phyloP scores from a whole-genome alignment of 92 coral and sea anemone species.

The Porites lobata region DNA sequence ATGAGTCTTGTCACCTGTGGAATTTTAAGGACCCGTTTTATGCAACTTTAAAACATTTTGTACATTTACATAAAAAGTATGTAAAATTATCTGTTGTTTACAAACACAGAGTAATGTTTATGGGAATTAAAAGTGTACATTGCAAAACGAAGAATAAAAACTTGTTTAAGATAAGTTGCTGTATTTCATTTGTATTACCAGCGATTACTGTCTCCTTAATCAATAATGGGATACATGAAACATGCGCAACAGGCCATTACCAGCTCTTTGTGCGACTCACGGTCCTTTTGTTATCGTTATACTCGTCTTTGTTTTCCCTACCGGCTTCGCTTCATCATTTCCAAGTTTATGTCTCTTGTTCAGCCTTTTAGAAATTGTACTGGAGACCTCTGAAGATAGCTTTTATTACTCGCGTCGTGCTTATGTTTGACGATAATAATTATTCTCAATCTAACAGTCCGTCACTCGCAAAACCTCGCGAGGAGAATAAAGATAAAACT shows the following conservation, averaged over 20 bases:
- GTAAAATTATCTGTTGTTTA: neutral
- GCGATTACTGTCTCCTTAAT: neutral
- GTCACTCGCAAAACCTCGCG: conserved; percentile 1
- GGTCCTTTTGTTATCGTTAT: neutral
- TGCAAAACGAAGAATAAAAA: neutral
- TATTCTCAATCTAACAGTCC: neutral
- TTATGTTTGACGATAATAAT: neutral
- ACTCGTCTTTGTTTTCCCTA: neutral
- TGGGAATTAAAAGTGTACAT: neutral
- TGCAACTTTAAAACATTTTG: conserved; percentile 1
- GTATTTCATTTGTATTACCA: neutral
- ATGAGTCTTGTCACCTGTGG: conserved; percentile 4
- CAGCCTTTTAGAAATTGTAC: conserved; percentile 3
- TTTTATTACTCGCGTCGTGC: neutral
- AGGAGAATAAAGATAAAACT: conserved; percentile 2
- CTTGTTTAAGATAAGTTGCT: neutral
- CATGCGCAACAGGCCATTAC: conserved; percentile 6
- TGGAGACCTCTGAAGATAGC: conserved; percentile 2
- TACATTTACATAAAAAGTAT: neutral
- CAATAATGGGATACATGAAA: neutral
- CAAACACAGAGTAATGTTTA: conserved; percentile 2
- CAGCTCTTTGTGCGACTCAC: neutral
- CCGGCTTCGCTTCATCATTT: conserved; percentile 5
- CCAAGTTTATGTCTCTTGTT: neutral
- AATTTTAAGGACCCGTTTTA: conserved; percentile 2